Evolutionary conservation across 1,140 invertebrate genomes (phyloP).

Genomic region (Apocrypta bakeri): DNA sequence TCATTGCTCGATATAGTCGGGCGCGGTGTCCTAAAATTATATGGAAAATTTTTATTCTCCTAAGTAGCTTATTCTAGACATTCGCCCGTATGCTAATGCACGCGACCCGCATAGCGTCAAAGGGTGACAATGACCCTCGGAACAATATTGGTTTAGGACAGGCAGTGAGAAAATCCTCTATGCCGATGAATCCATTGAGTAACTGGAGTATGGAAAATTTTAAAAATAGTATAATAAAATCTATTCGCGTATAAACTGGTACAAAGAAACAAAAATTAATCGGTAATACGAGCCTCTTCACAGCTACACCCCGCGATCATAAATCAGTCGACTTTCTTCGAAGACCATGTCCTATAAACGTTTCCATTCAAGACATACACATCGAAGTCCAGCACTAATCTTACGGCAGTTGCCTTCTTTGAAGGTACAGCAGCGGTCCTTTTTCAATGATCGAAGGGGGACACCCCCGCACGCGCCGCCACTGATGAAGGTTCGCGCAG

Average conservation of each 20-base stretch:
- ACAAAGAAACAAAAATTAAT: neutral
- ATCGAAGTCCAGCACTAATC: conserved; percentile 48
- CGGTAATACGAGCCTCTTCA: neutral
- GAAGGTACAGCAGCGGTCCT: conserved; percentile 23
- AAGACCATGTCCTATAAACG: neutral
- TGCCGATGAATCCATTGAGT: neutral
- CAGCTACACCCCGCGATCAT: neutral
- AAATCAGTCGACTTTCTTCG: neutral
- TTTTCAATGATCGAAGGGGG: conserved; percentile 12
- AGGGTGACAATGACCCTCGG: neutral
- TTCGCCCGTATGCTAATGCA: neutral
- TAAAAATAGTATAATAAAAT: no score
- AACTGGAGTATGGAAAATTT: no score
- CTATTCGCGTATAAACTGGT: no score
- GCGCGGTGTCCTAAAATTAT: no score
- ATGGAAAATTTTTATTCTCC: neutral
- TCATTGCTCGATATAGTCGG: no score
- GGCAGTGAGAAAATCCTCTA: neutral
- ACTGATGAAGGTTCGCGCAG: neutral
- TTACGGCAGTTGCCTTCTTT: conserved; percentile 54
- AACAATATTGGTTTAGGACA: neutral
- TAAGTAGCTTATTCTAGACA: no score
- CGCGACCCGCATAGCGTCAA: neutral
- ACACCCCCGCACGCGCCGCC: conserved; percentile 55
- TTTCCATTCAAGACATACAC: neutral